phyloP scores from a whole-genome alignment of 1,140 invertebrate species.

The Heliothis subflexa region DNA sequence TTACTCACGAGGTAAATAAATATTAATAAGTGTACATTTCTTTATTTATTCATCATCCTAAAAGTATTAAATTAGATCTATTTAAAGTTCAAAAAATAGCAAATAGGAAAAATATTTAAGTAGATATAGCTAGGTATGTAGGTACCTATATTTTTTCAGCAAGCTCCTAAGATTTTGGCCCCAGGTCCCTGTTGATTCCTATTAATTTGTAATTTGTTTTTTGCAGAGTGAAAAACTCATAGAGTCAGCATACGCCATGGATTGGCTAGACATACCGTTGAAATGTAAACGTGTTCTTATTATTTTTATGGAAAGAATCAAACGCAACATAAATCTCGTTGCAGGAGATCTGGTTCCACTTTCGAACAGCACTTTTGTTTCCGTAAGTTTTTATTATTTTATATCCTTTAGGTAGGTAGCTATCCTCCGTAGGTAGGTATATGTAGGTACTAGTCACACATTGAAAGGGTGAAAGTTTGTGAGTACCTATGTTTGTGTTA shows the following conservation, averaged over 20 bases:
- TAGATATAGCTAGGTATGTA: too few species aligned
- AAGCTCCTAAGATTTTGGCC: too few species aligned
- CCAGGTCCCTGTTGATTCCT: too few species aligned
- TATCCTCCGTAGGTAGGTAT: too few species aligned
- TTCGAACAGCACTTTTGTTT: conserved; percentile 69
- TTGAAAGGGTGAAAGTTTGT: too few species aligned
- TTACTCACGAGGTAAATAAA: conserved; percentile 65
- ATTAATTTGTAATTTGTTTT: background rate
- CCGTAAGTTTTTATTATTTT: conserved; percentile 54
- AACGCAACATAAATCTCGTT: conserved; percentile 60
- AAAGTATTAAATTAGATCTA: too few species aligned
- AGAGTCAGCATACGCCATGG: conserved; percentile 66
- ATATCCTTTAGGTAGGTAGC: background rate
- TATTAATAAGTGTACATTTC: background rate
- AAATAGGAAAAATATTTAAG: too few species aligned
- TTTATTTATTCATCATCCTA: background rate
- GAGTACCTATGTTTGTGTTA: too few species aligned
- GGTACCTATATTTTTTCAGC: too few species aligned
- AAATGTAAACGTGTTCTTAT: conserved; percentile 61
- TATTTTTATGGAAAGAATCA: conserved; percentile 74
- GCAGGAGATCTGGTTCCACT: conserved; percentile 66
- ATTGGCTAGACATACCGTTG: conserved; percentile 67
- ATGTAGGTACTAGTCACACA: too few species aligned
- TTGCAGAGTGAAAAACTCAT: conserved; percentile 69
- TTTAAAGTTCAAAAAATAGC: too few species aligned